Evolutionary conservation across 1,140 invertebrate species (phyloP), one percentile per base, ranked within the genome.

Genomic region (Nasonia vitripennis): DNA sequence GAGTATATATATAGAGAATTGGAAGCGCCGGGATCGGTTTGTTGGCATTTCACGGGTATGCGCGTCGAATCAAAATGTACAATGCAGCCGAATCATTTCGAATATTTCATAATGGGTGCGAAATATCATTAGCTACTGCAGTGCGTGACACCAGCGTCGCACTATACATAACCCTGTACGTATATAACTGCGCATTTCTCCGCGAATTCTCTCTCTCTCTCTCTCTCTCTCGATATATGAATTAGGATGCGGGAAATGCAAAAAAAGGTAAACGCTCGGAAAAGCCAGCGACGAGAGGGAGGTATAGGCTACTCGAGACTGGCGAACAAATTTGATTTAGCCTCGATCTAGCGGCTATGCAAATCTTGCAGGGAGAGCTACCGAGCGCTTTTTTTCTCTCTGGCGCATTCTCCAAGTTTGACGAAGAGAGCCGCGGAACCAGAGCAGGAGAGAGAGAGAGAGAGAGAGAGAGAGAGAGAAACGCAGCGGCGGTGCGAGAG

Each of bases 21-120:
- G 20, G 78, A 45, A 31, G 67, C 20, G 75, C 2, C 2, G 23
- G 84, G 84, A 85, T 89, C 87, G 86, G 84, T 88, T 88, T 83
- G 88, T 87, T 87, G 87, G 87, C 77, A 86, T 87, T 85, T 88
- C 88, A 83, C 78, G 86, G 86, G 88, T 87, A 89, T 89, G 88
- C 86, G 88, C 88, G 89, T 89, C 90, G 90, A 91, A 92, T 93
- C 91, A 91, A 91, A 92, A 93, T 92, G 90, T 90, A 90, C 91
- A 91, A 91, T 91, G 89, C 89, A 88, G 89, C 84, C 89, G 90
- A 93, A 93, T 93, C 88, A 93, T 93, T 93, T 91, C 89, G 91
- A 92, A 91, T 92, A 93, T 93, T 93, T 93, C 91, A 92, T 91
- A 91, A 92, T 91, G 90, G 89, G 88, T 89, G 90, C 88, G 89